phyloP scores from a whole-genome alignment of 2,113 vertebrate genomes.

The Hepsetus odoe region DNA sequence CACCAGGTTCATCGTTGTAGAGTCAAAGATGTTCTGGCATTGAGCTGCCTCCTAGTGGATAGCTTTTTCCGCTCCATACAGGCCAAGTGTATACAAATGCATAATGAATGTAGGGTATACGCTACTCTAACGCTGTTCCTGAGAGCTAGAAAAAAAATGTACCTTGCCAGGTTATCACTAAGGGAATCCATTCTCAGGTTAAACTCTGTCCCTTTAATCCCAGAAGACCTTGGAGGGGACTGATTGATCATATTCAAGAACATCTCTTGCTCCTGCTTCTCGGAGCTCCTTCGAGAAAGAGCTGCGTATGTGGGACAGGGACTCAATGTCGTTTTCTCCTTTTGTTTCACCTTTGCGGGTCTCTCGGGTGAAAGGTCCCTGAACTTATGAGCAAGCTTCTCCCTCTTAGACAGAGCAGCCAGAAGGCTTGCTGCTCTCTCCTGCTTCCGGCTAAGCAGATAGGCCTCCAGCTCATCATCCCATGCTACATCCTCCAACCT shows the following conservation, averaged over 20 bases:
- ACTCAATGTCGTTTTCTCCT: conserved; percentile 77
- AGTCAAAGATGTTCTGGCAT: no score
- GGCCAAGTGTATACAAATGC: neutral
- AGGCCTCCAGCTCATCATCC: conserved; percentile 66
- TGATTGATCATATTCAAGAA: conserved; percentile 78
- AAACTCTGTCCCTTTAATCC: conserved; percentile 86
- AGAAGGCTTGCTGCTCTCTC: conserved; percentile 74
- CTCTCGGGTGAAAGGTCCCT: conserved; percentile 84
- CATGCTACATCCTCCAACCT: conserved; percentile 68
- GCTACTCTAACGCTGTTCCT: neutral
- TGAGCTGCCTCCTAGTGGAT: neutral
- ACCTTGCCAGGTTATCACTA: conserved; percentile 88
- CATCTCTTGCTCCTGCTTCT: conserved; percentile 81
- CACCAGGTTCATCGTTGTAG: neutral
- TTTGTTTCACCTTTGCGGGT: conserved; percentile 82
- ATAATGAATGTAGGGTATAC: neutral
- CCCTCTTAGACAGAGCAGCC: conserved; percentile 77
- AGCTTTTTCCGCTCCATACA: neutral
- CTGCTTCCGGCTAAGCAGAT: conserved; percentile 82
- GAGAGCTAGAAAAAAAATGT: conserved; percentile 48
- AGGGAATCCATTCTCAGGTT: conserved; percentile 90
- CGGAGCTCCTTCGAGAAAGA: conserved; percentile 73
- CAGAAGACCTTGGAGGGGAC: conserved; percentile 74
- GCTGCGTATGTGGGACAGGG: conserved; percentile 76
- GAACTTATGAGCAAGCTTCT: conserved; percentile 69